Evolutionary conservation across 2,113 vertebrate genomes (phyloP).

Genomic region (Clarias gariepinus): DNA sequence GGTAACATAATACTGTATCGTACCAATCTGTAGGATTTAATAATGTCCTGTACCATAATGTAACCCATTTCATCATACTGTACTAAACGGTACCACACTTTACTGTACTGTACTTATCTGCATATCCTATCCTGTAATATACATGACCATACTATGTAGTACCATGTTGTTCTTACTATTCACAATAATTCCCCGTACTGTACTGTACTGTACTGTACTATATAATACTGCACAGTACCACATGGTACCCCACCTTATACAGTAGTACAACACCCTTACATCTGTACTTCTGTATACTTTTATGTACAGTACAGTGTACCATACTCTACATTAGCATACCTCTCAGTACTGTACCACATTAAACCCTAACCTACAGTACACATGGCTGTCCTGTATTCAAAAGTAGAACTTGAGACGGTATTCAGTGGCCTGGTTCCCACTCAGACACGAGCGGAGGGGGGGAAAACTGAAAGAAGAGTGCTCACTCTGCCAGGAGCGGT

Average conservation of each 20-base stretch:
- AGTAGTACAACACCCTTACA: no score
- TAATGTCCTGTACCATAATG: not conserved
- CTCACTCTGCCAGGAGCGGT: not conserved
- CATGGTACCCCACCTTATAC: no score
- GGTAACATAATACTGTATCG: not conserved
- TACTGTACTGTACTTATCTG: not conserved
- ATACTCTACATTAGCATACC: no score
- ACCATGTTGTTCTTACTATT: no score
- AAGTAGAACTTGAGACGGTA: not conserved
- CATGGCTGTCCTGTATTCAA: not conserved
- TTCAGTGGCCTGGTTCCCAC: slow-evolving; percentile 30
- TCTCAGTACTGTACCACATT: not conserved
- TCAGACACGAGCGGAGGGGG: not conserved
- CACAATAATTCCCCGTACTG: no score
- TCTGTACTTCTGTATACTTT: no score
- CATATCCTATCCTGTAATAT: not conserved
- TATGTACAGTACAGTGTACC: no score
- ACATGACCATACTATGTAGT: not conserved
- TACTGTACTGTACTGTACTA: no score
- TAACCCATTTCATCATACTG: no score
- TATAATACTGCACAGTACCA: no score
- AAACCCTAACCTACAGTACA: not conserved
- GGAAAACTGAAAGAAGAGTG: not conserved
- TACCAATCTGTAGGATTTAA: not conserved
- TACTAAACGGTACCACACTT: not conserved